Conservation (phyloP, 2,797 vertebrate genomes). For the Cynodonichthys magdalenae region DNA sequence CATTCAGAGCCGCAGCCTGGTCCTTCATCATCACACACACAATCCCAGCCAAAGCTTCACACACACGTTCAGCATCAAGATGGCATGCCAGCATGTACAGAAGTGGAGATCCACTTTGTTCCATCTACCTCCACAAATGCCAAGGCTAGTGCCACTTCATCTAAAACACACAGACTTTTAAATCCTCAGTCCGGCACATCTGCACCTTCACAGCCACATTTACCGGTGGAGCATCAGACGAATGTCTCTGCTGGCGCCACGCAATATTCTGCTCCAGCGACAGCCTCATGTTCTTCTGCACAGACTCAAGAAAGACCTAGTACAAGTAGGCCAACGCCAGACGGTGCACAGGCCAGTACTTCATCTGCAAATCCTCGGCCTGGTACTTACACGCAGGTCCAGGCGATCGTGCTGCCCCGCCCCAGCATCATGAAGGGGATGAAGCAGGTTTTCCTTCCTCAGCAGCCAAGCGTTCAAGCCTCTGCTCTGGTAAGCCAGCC, state of each 20-base stretch:
- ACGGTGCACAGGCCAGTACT: conserved; percentile 68
- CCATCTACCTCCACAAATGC: conserved; percentile 65
- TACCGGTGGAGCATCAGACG: conserved; percentile 9
- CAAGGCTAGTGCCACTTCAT: conserved; percentile 28
- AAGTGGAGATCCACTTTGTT: conserved; percentile 35
- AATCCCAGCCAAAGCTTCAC: conserved; percentile 49
- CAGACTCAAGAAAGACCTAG: conserved; percentile 36
- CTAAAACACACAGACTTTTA: conserved; percentile 4
- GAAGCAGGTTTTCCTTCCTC: conserved; percentile 44
- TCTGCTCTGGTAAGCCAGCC: conserved; percentile 45
- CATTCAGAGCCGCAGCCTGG: conserved; percentile 33
- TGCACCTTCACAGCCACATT: conserved; percentile 32
- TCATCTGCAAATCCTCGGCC: conserved; percentile 61
- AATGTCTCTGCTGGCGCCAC: conserved; percentile 36
- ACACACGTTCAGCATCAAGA: conserved; percentile 27
- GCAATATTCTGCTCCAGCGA: neutral
- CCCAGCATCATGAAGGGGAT: conserved; percentile 17
- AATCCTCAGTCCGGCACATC: conserved; percentile 57
- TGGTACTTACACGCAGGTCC: conserved; percentile 45
- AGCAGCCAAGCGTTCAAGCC: conserved; percentile 45
- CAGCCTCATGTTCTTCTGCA: conserved; percentile 24
- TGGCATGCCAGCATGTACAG: conserved; percentile 25
- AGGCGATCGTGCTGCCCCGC: conserved; percentile 1
- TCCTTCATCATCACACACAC: conserved; percentile 13
- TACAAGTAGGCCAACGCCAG: conserved; percentile 34